Percentiles rank a stretch among this genome's conserved stretches.
phyloP scores from a whole-genome alignment of 2,888 invertebrate species.

The Aphidius colemani region DNA sequence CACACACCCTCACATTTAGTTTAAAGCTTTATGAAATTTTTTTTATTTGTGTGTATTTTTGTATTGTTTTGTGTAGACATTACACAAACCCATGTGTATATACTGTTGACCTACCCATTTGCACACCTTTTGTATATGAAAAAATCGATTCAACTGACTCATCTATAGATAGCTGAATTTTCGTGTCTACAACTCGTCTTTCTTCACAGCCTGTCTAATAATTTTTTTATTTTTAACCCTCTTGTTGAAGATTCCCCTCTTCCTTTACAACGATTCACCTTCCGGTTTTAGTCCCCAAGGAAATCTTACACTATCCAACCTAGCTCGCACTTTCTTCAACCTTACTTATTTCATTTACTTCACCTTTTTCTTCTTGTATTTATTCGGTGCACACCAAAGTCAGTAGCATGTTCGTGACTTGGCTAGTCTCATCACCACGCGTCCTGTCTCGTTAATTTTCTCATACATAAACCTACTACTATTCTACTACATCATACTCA shows the following conservation, averaged over 20 bases:
- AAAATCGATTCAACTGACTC: too few relatives aligned
- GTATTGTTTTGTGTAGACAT: too few relatives aligned
- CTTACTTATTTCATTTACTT: too few relatives aligned
- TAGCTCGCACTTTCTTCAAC: too few relatives aligned
- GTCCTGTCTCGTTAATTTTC: conserved; percentile 22
- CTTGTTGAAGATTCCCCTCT: too few relatives aligned
- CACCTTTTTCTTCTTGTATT: too few relatives aligned
- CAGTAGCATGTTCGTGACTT: conserved; percentile 10
- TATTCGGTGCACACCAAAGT: too few relatives aligned
- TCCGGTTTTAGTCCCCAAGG: conserved; percentile 42
- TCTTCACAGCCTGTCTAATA: conserved; percentile 22
- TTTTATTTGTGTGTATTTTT: conserved; percentile 1
- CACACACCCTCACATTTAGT: background rate
- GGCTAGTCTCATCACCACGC: conserved; percentile 14
- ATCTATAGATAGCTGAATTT: conserved; percentile 18
- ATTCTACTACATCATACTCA: conserved; percentile 17
- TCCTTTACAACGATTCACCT: conserved; percentile 8
- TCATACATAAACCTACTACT: background rate
- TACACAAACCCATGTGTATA: too few relatives aligned
- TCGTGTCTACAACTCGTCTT: conserved; percentile 36
- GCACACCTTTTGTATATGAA: too few relatives aligned
- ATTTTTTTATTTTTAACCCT: too few relatives aligned
- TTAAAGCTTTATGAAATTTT: conserved; percentile 15
- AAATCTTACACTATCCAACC: conserved; percentile 41
- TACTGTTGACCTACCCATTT: too few relatives aligned